These are phyloP conservation scores for Nycticryphes semicollaris DNA, from an alignment of 2,113 vertebrate genomes.

Conservation along the genomic window DNA sequence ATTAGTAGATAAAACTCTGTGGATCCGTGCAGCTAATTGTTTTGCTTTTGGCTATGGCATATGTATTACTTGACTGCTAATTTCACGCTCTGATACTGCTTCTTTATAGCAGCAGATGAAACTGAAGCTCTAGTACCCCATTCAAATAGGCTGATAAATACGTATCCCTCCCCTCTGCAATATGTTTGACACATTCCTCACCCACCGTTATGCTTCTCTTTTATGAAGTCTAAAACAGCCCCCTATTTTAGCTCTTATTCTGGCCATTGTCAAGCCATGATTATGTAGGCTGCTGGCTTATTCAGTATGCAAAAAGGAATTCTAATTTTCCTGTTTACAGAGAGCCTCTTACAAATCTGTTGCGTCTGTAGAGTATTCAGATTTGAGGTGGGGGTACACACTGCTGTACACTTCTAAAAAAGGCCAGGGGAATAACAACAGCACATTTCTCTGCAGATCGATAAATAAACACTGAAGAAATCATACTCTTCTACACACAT, in stretches of 20 bases:
- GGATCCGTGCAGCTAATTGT: constrained; percentile 25
- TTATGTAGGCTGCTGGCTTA: background rate
- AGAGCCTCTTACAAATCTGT: background rate
- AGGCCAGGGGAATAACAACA: background rate
- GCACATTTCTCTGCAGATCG: background rate
- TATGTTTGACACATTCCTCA: background rate
- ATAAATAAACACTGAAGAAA: background rate
- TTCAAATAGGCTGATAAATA: constrained; percentile 36
- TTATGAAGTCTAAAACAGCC: background rate
- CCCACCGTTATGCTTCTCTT: background rate
- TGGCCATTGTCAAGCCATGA: background rate
- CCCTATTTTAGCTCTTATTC: background rate
- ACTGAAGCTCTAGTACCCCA: background rate
- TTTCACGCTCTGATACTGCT: constrained; percentile 50
- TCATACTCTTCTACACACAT: background rate
- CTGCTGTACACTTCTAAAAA: background rate
- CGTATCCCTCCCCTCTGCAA: background rate
- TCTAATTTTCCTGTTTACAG: background rate
- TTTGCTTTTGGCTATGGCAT: constrained; percentile 53
- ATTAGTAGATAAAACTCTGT: constrained; percentile 28
- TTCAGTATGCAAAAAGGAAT: background rate
- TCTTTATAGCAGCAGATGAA: constrained; percentile 38
- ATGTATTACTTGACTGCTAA: constrained; percentile 56
- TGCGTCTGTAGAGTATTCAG: background rate
- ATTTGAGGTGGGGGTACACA: background rate